Conservation (phyloP, 2,113 vertebrate species). For the Pao palembangensis region DNA sequence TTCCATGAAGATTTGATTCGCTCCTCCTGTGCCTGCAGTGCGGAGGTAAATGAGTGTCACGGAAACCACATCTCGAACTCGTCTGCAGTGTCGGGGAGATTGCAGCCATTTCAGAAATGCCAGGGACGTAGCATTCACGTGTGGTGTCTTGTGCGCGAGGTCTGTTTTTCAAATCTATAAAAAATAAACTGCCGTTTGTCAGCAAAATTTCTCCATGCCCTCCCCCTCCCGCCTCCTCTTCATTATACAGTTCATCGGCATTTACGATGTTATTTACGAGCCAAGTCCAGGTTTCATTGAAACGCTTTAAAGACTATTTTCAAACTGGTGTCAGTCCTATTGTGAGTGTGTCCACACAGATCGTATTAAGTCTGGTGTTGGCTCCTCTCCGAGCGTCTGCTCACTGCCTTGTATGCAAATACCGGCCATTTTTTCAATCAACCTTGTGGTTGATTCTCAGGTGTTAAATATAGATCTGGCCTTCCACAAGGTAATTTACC, state of each 20-base stretch:
- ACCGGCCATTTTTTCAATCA: constrained; percentile 64
- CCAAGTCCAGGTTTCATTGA: constrained; percentile 35
- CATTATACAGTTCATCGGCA: constrained; percentile 74
- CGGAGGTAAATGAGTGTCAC: constrained; percentile 40
- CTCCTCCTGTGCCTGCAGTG: constrained; percentile 34
- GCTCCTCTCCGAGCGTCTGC: constrained; percentile 23
- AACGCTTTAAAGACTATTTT: constrained; percentile 31
- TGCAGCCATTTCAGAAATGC: constrained; percentile 58
- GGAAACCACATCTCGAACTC: constrained; percentile 54
- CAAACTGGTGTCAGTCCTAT: constrained; percentile 33
- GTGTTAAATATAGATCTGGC: constrained; percentile 43
- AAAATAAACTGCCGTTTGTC: constrained; percentile 54
- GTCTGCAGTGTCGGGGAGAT: constrained; percentile 53
- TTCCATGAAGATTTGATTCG: constrained; percentile 51
- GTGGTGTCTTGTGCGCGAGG: constrained; percentile 21
- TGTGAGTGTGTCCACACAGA: constrained; percentile 17
- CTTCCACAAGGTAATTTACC: constrained; percentile 56
- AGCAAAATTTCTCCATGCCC: constrained; percentile 43
- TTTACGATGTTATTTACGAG: constrained; percentile 71
- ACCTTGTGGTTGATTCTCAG: constrained; percentile 44
- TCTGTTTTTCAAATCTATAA: constrained; percentile 57
- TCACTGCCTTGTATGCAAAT: constrained; percentile 56
- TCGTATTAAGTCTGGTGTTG: background rate
- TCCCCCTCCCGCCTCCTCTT: constrained; percentile 41
- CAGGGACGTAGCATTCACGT: constrained; percentile 59